Conservation (phyloP, 2,888 invertebrate genomes). For the Caradrina clavipalpis region DNA sequence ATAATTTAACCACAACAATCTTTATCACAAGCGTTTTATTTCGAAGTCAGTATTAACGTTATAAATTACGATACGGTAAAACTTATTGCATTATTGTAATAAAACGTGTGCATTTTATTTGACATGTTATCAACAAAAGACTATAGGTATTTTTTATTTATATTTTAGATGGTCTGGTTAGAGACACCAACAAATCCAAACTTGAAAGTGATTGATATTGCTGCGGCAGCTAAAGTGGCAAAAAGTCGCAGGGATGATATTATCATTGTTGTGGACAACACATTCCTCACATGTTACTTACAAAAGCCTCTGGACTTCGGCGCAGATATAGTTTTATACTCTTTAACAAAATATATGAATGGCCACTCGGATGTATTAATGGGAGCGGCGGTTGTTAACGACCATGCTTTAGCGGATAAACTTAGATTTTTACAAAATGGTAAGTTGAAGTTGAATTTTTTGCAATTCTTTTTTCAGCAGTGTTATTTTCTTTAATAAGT, state of each 20-base stretch:
- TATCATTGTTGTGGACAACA: conserved; percentile 61
- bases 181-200: conserved; percentile 99
- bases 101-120: conserved; percentile 12
- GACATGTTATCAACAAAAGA: background rate
- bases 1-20: conserved; percentile 88
- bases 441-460: conserved; percentile 71
- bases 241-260: conserved; percentile 71
- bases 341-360: conserved; percentile 99
- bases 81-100: conserved; percentile 48
- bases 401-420: conserved; percentile 93
- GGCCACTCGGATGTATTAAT: conserved; percentile 99
- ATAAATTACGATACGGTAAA: conserved; percentile 41
- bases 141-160: conserved; percentile 13
- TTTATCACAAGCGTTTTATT: conserved; percentile 63
- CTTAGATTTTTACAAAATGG: conserved; percentile 97
- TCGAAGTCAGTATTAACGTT: conserved; percentile 54
- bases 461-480: fast-evolving
- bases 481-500: background rate
- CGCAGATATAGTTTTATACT: conserved; percentile 97
- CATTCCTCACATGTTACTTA: conserved; percentile 95
- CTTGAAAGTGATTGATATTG: conserved; percentile 97
- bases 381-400: conserved; percentile 96
- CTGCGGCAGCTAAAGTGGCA: conserved; percentile 91
- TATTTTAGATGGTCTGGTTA: conserved; percentile 95
- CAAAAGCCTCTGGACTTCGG: conserved; percentile 97